Conservation (phyloP, 2,888 invertebrate genomes). For the Ceratothoa steindachneri region DNA sequence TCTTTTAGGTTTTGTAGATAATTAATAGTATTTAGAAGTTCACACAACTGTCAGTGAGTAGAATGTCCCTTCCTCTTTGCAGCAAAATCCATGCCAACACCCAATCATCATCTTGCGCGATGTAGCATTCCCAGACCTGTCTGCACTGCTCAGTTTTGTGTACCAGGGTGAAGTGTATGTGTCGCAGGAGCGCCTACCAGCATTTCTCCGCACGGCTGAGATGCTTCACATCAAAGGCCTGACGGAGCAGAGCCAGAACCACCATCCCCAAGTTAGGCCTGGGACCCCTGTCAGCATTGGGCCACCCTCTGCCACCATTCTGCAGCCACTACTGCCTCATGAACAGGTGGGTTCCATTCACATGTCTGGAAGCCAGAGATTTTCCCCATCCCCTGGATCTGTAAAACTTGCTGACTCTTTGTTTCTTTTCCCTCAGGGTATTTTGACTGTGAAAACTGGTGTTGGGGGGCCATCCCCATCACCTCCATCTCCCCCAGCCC, state of each 20-base stretch:
- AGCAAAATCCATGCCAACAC: constrained; percentile 71
- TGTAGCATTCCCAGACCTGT: constrained; percentile 64
- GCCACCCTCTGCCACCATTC: constrained; percentile 7
- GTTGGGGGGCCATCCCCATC: constrained; percentile 42
- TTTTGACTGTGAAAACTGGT: constrained; percentile 32
- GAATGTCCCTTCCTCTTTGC: too few relatives aligned
- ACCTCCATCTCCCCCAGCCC: constrained; percentile 41
- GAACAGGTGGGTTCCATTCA: constrained; percentile 20
- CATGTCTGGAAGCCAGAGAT: too few relatives aligned
- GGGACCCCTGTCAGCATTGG: constrained; percentile 12
- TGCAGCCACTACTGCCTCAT: constrained; percentile 13
- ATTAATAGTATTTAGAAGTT: too few relatives aligned
- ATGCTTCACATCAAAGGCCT: constrained; percentile 66
- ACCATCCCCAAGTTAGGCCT: constrained; percentile 28
- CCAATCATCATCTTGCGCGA: constrained; percentile 69
- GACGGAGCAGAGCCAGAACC: constrained; percentile 53
- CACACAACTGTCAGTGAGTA: too few relatives aligned
- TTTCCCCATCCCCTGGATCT: too few relatives aligned
- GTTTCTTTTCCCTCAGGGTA: not conserved
- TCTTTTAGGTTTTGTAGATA: too few relatives aligned
- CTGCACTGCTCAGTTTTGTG: constrained; percentile 65
- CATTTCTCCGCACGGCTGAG: constrained; percentile 66
- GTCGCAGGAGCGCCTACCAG: constrained; percentile 63
- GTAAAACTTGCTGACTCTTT: too few relatives aligned
- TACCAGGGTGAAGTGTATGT: constrained; percentile 70